Evolutionary conservation across 2,797 vertebrate genomes (phyloP), one percentile per base, ranked within the genome.

Genomic region (Petrocephalus sullivani): DNA sequence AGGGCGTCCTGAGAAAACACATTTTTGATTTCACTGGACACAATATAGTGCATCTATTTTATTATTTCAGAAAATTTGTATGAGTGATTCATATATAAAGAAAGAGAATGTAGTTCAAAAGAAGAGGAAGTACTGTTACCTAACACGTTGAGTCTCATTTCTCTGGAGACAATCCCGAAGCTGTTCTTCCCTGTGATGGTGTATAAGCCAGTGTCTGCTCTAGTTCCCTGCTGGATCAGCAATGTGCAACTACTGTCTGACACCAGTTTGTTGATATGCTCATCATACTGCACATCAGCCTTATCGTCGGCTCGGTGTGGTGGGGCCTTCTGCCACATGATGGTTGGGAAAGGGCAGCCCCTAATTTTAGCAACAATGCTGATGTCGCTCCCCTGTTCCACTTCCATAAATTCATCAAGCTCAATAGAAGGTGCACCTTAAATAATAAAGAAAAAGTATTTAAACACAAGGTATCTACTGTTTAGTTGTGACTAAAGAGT

Each of bases 121-220:
- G 41, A 46, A 57, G 53, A 23, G 51, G 54, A 21, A 37, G 14
- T 57, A 87, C 2, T 87, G 57, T 91, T 96, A 99, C 98, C 98
- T 0, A 99, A 94, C 89, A 99, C 97, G 2, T 99, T 99, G 87
- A 99, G 95, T 92, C 98, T 97, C 97, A 99, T 99, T 93, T 99
- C 98, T 92, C 97, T 99, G 84, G 97, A 96, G 87, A 96, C 97
- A 85, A 96, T 96, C 93, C 98, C 98, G 0, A 98, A 92, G 88
- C 96, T 96, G 95, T 99, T 99, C 92, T 96, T 96, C 87, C 98
- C 98, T 90, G 96, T 97, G 91, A 99, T 95, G 0, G 97, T 98
- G 91, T 99, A 99, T n/a, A 99, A 95, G 21, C 95, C 97, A 0
- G 98, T 99, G 95, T 99, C 98, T 49, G 90, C 96, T 75, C 98